phyloP scores from a whole-genome alignment of 2,888 invertebrate genomes.

The Strigamia crassipes region DNA sequence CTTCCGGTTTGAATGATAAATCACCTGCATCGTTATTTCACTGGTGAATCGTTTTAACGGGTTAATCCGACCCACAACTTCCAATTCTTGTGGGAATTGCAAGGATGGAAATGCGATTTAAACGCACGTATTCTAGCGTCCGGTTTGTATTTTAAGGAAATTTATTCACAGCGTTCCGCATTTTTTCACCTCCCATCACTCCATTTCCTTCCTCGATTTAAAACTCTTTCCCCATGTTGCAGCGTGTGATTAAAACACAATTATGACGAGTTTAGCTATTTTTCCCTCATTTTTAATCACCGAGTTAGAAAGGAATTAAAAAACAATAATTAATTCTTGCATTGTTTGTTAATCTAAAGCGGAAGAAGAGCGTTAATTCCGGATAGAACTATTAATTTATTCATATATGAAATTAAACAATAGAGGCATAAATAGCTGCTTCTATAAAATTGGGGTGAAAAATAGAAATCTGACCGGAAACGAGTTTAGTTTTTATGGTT shows the following conservation, averaged over 20 bases:
- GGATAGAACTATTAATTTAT: slow-evolving; percentile 10
- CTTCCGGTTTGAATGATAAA: neutral
- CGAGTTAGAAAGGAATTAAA: neutral
- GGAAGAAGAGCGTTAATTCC: neutral
- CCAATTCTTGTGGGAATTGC: neutral
- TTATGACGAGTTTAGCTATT: neutral
- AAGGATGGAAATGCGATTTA: neutral
- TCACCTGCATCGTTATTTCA: neutral
- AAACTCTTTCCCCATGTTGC: neutral
- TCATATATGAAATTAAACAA: slow-evolving; percentile 19
- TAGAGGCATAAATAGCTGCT: slow-evolving; percentile 5
- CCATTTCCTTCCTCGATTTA: slow-evolving; percentile 3
- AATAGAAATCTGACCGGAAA: slow-evolving; percentile 1
- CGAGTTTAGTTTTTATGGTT: neutral
- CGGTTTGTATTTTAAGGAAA: neutral
- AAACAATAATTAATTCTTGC: neutral
- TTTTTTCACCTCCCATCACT: neutral
- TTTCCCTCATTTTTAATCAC: neutral
- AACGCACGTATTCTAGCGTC: neutral
- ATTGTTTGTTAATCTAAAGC: neutral
- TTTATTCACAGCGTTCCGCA: neutral
- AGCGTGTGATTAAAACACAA: neutral
- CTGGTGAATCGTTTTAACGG: neutral
- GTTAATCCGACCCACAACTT: neutral
- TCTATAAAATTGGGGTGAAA: neutral